Conservation (phyloP, 2,113 vertebrate genomes). For the Nansenia antarctica region DNA sequence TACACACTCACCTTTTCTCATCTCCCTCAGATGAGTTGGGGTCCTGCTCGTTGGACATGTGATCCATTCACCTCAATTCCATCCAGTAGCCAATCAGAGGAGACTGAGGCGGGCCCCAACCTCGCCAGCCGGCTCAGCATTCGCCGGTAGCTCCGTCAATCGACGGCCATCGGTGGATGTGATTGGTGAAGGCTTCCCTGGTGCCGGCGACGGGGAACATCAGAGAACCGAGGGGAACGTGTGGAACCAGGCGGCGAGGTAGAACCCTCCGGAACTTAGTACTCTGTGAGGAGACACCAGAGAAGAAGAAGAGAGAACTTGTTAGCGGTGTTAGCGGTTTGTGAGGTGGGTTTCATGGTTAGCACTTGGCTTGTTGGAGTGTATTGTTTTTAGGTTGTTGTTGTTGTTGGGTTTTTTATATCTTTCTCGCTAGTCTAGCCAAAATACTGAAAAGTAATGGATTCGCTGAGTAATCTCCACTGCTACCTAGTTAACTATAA, state of each 20-base stretch:
- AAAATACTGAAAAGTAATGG: too few species aligned
- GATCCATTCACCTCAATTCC: conserved; percentile 57
- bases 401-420: too few species aligned
- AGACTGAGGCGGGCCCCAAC: conserved; percentile 55
- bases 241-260: not conserved
- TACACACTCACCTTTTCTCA: conserved; percentile 73
- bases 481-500: too few species aligned
- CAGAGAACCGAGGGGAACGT: conserved; percentile 7
- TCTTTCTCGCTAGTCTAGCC: too few species aligned
- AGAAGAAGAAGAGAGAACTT: not conserved
- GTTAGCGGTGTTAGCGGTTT: too few species aligned
- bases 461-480: too few species aligned
- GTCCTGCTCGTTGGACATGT: conserved; percentile 68
- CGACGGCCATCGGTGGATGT: conserved; percentile 38
- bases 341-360: too few species aligned
- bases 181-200: conserved; percentile 28
- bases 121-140: conserved; percentile 61
- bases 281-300: not conserved
- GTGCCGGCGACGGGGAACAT: conserved; percentile 38
- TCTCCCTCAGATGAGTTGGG: conserved; percentile 70
- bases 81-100: conserved; percentile 64
- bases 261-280: not conserved
- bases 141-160: conserved; percentile 49
- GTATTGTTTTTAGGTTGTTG: too few species aligned
- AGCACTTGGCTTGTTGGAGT: too few species aligned